These are phyloP conservation scores for Gymnocephalus cernua DNA, from an alignment of 2,113 vertebrate genomes.

Conservation along the genomic window DNA sequence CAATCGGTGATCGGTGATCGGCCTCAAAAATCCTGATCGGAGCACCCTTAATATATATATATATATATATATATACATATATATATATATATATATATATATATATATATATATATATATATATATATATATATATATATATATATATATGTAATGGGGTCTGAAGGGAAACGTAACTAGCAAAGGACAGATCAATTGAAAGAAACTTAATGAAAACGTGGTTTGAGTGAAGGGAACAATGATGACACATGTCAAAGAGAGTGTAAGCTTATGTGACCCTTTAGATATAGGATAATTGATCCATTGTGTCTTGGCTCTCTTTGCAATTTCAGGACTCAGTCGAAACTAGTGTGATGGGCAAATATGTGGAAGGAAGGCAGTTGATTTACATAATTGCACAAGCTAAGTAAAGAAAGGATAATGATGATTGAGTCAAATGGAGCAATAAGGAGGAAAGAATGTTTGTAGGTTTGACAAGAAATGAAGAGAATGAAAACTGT, in stretches of 20 bases:
- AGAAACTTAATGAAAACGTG: background rate
- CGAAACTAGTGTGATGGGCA: background rate
- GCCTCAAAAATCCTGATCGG: no score
- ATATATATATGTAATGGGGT: background rate
- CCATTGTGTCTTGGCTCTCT: conserved; percentile 3
- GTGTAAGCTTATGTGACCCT: background rate
- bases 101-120: no score
- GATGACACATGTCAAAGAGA: background rate
- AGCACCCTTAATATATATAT: no score
- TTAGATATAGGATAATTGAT: conserved; percentile 17
- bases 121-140: no score
- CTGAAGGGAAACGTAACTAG: background rate
- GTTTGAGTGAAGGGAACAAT: background rate
- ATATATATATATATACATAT: no score
- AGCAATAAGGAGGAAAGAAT: conserved; percentile 26
- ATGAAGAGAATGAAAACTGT: background rate
- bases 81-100: no score
- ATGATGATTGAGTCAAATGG: conserved; percentile 58
- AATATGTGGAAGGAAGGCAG: conserved; percentile 20
- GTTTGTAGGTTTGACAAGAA: conserved; percentile 14
- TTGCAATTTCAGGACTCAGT: conserved; percentile 21
- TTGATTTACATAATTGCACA: conserved; percentile 41
- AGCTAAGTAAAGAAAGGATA: conserved; percentile 51
- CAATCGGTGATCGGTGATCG: no score
- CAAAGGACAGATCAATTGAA: background rate